A percentile compares a stretch with the other conserved stretches of the same genome.
phyloP scores from a whole-genome alignment of 2,113 vertebrate genomes.

The Protobothrops mucrosquamatus region DNA sequence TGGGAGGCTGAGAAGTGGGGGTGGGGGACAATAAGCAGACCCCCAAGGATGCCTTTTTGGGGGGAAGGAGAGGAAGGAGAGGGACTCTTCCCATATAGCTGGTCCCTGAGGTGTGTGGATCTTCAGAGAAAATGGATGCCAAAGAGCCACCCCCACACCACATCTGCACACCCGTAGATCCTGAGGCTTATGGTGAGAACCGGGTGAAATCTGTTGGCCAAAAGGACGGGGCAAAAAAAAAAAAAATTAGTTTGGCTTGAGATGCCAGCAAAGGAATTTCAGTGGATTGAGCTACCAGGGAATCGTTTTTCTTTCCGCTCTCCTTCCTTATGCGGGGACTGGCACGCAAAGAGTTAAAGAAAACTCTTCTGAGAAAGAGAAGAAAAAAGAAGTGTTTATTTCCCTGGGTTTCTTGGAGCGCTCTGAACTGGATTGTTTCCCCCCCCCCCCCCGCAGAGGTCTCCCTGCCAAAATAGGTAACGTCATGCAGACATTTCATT shows the following conservation, averaged over 20 bases:
- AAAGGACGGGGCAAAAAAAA: neutral
- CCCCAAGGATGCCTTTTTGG: neutral
- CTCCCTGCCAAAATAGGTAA: neutral
- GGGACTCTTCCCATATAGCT: neutral
- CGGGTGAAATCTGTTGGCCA: neutral
- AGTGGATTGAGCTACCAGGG: neutral
- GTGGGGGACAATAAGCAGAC: neutral
- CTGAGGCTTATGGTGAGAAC: neutral
- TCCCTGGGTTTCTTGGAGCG: neutral
- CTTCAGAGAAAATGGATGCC: neutral
- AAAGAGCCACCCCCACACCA: neutral
- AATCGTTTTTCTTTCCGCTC: neutral
- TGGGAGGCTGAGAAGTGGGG: neutral
- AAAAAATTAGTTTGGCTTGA: neutral
- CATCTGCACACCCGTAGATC: neutral
- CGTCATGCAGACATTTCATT: neutral
- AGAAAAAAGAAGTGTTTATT: neutral
- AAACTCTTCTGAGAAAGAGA: neutral
- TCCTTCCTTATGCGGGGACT: neutral
- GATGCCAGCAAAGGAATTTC: neutral
- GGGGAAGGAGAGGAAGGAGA: neutral
- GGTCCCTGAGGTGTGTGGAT: neutral
- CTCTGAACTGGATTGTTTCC: neutral
- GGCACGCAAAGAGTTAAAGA: neutral
- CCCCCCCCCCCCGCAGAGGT: neutral